A percentile compares a stretch with the other conserved stretches of the same genome.
Evolutionary conservation across 1,140 invertebrate genomes (phyloP).

Genomic region (Physella acuta): DNA sequence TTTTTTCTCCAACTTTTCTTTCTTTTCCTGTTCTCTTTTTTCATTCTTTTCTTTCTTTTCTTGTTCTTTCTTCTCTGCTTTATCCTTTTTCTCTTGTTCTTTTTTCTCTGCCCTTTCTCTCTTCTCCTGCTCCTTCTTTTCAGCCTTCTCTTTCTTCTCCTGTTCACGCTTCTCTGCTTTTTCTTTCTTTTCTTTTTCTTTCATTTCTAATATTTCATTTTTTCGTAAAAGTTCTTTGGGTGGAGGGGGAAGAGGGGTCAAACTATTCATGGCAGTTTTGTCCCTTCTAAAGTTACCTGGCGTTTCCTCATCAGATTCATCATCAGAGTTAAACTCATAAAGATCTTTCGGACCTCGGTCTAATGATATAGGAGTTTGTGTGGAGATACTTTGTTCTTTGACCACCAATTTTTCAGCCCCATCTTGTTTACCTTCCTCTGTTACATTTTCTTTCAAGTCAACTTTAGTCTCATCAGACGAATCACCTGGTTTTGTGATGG

Average conservation of each 20-base stretch:
- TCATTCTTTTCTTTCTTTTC: conserved; percentile 24
- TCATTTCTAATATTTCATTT: conserved; percentile 27
- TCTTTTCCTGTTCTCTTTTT: conserved; percentile 21
- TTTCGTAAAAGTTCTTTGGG: conserved; percentile 30
- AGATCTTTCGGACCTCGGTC: conserved; percentile 31
- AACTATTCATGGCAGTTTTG: conserved; percentile 26
- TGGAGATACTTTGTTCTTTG: conserved; percentile 1
- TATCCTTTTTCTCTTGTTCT: conserved; percentile 19
- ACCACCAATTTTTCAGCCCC: not conserved
- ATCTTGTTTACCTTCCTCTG: no score
- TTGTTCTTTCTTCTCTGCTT: conserved; percentile 20
- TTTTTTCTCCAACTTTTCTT: conserved; percentile 27
- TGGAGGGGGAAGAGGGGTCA: conserved; percentile 28
- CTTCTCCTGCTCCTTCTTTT: conserved; percentile 30
- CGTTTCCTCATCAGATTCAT: conserved; percentile 40
- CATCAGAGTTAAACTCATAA: conserved; percentile 49
- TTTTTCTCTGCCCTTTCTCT: conserved; percentile 31
- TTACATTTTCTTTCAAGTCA: no score
- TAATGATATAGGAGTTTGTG: conserved; percentile 11
- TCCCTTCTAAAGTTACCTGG: conserved; percentile 28
- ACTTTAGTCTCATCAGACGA: no score
- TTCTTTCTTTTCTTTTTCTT: conserved; percentile 14
- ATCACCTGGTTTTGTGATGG: no score
- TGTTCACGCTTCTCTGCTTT: conserved; percentile 20
- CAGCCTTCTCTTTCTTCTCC: conserved; percentile 26